Base-by-base conservation (phyloP, 1,140 invertebrate genomes). In the Drosophila micromelanica region DNA sequence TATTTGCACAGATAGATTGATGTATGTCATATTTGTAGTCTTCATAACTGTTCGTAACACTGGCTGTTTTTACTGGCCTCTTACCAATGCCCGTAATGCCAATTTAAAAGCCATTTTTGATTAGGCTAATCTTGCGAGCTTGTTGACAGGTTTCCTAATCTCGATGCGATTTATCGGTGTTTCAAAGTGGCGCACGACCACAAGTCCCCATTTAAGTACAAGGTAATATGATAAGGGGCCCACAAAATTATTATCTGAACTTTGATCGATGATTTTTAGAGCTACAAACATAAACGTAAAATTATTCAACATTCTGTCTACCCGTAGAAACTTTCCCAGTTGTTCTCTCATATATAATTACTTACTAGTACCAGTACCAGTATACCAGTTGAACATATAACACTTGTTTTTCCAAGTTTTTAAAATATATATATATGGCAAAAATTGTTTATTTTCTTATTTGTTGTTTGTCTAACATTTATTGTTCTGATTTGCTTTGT, bases 231-330 rank as follows among this genome's bases (percentile, higher is more conserved):
- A 73, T 70, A 70, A 73, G 48, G 40, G 17, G 35, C 32, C 64
- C 56, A 30, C 37, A 43, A 23, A 43, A 73, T 35, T 48, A 20
- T 74, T 74, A 74, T 71, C 67, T 61, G 67, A 37, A 63, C 60
- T 67, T 76, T 84, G 78, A 86, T 86, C 78, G 81, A 86, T 86
- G 74, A 48, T 40, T 72, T 81, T 81, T 81, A 60, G 74, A 86
- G 78, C 56, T 59, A 5, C 13, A 42, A 52, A 30, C 40, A 20
- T 32, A 5, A 46, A 9, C 15, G 17, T 5, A 56, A 54, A 27
- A 62, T 17, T 35, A 57, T 42, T 4, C 37, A 17, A 23, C 2
- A 17, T 37, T 54, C 6, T 9, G 1, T 17, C 17, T 42, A 5
- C 9, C 20, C 38, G 15, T 45, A 45, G 4, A 45, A 45, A 9